Evolutionary conservation across 2,888 invertebrate genomes (phyloP), one percentile per base, ranked within the genome.

Genomic region (Thymelicus acteon): DNA sequence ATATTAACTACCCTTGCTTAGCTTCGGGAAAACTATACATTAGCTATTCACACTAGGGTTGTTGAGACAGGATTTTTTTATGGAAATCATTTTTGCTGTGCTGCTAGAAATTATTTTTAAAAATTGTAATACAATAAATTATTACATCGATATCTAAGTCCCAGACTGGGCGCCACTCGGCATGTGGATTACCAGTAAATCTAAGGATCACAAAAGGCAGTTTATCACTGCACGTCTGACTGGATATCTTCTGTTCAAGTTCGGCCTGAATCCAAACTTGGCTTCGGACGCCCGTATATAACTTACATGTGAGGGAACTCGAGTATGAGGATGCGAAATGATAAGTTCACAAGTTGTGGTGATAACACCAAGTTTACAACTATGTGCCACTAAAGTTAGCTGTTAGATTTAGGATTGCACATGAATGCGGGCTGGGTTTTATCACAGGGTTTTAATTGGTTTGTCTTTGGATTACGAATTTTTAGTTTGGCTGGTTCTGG

Each of bases 131-230:
- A 1, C 5, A 5, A 31, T 3, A 3, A 31, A 31, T n/a, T n/a
- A n/a, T n/a, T n/a, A 31, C 31, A 3, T 31, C 31, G 19, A 52
- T 6, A 52, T 6, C 49, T 0, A 2, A 52, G 49, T 19, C 61
- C 78, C 76, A 75, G 72, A 73, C 72, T 74, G 73, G 74, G 73
- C 72, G 78, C 80, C 80, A 84, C 87, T 88, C 86, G 85, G 80
- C 73, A 77, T 75, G 68, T 72, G 79, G 84, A 88, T 88, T 88
- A 91, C 89, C 87, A 82, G 80, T 76, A 78, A 82, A 82, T 81
- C 85, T 86, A 85, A 86, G 85, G 82, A 82, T 81, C 82, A 87
- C 89, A 88, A 90, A 88, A 88, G 89, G 81, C 84, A 84, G 85
- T 89, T 89, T 90, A 88, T 90, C 89, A 87, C 83, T 82, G 80